These are phyloP conservation scores for Lathronympha strigana DNA, from an alignment of 2,888 invertebrate species.

Conservation along the genomic window DNA sequence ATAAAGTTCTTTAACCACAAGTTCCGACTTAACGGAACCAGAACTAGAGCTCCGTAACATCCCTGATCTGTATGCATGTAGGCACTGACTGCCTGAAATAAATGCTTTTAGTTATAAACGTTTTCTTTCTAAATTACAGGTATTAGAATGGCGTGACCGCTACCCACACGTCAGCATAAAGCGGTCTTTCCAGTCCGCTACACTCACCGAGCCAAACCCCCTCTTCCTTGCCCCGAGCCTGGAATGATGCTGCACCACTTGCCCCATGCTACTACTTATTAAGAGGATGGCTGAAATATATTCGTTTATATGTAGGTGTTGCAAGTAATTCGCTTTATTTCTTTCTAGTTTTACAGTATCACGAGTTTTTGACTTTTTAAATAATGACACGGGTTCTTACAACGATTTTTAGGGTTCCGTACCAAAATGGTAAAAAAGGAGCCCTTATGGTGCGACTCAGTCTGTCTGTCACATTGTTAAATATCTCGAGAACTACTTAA, in stretches of 20 bases:
- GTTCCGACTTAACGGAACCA: no score
- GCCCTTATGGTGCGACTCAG: no score
- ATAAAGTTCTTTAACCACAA: no score
- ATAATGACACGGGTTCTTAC: neutral
- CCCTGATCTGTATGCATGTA: no score
- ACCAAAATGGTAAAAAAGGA: no score
- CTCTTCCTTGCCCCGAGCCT: conserved; percentile 70
- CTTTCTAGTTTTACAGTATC: neutral
- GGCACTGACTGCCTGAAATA: no score
- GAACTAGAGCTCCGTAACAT: no score
- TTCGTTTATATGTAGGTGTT: neutral
- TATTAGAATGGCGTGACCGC: conserved; percentile 84
- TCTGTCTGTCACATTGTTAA: no score
- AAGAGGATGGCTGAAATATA: neutral
- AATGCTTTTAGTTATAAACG: no score
- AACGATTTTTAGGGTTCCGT: no score
- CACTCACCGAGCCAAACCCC: conserved; percentile 64
- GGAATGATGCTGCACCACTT: conserved; percentile 52
- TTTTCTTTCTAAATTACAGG: conserved; percentile 57
- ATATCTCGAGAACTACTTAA: no score
- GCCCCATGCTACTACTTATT: neutral
- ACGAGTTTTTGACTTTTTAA: no score
- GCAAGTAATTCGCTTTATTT: neutral
- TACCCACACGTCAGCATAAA: conserved; percentile 88
- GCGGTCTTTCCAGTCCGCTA: conserved; percentile 84